Conservation (phyloP, 2,113 vertebrate genomes). For the Oxygymnocypris stewartii region DNA sequence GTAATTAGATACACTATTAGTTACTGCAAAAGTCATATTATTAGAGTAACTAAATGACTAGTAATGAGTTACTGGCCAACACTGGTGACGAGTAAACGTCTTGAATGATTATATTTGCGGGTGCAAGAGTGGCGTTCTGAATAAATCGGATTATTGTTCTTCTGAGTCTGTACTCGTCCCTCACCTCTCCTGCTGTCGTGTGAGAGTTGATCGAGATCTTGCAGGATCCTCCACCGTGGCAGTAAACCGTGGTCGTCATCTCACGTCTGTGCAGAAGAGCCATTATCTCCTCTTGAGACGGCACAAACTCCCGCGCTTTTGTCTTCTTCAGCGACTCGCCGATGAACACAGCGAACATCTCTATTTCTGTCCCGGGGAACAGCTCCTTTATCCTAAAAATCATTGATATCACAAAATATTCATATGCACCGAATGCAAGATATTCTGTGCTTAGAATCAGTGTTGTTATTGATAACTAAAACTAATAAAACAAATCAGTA, state of each 20-base stretch:
- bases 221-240: slow-evolving; percentile 91
- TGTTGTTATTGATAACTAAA: not conserved
- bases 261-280: slow-evolving; percentile 87
- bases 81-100: too few species aligned
- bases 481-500: not conserved
- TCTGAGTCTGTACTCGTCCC: not conserved
- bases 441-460: not conserved
- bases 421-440: not conserved
- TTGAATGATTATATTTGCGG: not conserved
- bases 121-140: not conserved
- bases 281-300: slow-evolving; percentile 89
- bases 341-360: slow-evolving; percentile 84
- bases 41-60: too few species aligned
- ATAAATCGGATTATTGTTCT: not conserved
- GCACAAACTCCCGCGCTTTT: slow-evolving; percentile 87
- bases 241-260: slow-evolving; percentile 92
- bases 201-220: slow-evolving; percentile 94
- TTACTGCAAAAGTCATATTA: too few species aligned
- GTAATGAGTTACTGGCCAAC: too few species aligned
- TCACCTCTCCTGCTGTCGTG: slow-evolving; percentile 76
- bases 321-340: slow-evolving; percentile 88
- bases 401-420: not conserved
- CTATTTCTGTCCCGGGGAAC: slow-evolving; percentile 83
- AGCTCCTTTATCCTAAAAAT: slow-evolving; percentile 80
- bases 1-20: too few species aligned